Percentiles rank a stretch among this genome's conserved stretches.
Evolutionary conservation across 2,113 vertebrate genomes (phyloP).

Genomic region (Phylloscopus trochiloides): DNA sequence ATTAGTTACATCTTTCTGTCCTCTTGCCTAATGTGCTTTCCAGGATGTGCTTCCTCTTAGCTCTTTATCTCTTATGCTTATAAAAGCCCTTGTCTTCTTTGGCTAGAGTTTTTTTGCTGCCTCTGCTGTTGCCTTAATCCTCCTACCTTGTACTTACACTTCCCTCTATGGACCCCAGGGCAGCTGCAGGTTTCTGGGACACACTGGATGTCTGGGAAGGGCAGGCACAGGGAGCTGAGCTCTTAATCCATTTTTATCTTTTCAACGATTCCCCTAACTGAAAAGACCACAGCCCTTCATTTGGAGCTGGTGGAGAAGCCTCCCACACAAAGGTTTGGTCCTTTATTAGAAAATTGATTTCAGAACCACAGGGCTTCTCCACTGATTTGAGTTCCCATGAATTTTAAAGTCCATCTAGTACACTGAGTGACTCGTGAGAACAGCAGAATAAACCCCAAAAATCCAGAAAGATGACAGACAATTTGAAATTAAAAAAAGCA

Average conservation of each 20-base stretch:
- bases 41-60: slow-evolving; percentile 1
- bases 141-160: background rate
- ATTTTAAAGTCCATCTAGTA: background rate
- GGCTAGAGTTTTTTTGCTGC: background rate
- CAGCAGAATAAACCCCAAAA: background rate
- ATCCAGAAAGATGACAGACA: background rate
- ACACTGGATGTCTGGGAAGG: accelerated
- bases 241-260: background rate
- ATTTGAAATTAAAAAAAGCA: slow-evolving; percentile 44
- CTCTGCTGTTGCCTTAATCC: background rate
- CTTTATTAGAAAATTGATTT: background rate
- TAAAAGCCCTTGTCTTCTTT: background rate
- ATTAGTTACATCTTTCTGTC: background rate
- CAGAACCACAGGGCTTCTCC: background rate
- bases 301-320: background rate
- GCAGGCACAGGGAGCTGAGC: background rate
- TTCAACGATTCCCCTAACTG: background rate
- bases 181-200: background rate
- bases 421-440: background rate
- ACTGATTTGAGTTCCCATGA: background rate
- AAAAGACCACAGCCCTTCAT: background rate
- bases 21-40: background rate
- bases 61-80: background rate
- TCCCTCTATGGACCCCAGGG: background rate
- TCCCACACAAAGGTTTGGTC: background rate